Evolutionary conservation across 2,888 invertebrate genomes (phyloP).

Genomic region (Spialia ferax): DNA sequence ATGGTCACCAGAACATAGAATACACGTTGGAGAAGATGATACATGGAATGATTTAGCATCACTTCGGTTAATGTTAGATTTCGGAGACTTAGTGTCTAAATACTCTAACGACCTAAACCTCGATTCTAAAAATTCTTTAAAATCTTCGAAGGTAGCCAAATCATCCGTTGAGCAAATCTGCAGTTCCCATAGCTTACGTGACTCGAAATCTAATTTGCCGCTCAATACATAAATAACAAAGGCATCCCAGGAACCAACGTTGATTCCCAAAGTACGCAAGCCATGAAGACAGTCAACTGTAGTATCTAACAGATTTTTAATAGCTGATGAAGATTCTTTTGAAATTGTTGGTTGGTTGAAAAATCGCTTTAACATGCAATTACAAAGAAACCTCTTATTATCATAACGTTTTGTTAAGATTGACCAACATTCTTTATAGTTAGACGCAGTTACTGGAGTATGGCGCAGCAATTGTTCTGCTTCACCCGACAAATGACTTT

Average conservation of each 20-base stretch:
- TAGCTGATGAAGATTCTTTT: conserved; percentile 27
- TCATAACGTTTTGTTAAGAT: conserved; percentile 39
- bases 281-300: conserved; percentile 40
- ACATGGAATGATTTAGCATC: conserved; percentile 22
- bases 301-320: conserved; percentile 43
- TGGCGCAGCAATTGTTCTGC: conserved; percentile 47
- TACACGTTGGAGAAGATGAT: conserved; percentile 11
- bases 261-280: conserved; percentile 24
- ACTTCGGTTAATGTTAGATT: not conserved
- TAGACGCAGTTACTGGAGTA: conserved; percentile 38
- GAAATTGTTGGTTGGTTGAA: conserved; percentile 25
- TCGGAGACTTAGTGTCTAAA: conserved; percentile 27
- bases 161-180: conserved; percentile 13
- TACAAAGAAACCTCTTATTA: conserved; percentile 41
- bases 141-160: conserved; percentile 3
- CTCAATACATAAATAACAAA: conserved; percentile 40
- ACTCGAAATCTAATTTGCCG: conserved; percentile 41
- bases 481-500: conserved; percentile 46
- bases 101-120: conserved; percentile 32
- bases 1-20: conserved; percentile 25
- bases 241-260: conserved; percentile 43
- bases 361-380: conserved; percentile 40
- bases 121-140: conserved; percentile 35
- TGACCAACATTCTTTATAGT: conserved; percentile 41
- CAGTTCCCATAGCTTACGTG: conserved; percentile 43